Base-by-base conservation (phyloP, 2,888 invertebrate genomes). In the Pantelozetes paolii region DNA sequence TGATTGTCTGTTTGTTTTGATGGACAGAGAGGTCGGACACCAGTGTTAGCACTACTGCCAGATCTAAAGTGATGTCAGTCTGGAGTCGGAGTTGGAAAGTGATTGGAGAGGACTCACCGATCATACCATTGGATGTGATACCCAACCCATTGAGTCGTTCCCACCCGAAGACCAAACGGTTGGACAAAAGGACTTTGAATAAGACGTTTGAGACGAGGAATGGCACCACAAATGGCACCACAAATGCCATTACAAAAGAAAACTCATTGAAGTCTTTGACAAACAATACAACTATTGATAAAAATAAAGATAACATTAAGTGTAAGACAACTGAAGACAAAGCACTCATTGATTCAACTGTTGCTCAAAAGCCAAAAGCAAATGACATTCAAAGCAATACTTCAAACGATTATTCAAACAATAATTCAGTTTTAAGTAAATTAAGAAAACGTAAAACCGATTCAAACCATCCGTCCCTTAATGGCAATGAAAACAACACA, bases 361-460 rank as follows among this genome's bases (percentile, higher is more conserved):
- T 15, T 15, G 57, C 2, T 28, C 15, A 13, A 2, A 28, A 28
- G 13, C 6, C 28, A 28, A 1, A 57, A 57, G 1, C 3, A 5
- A 23, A n/a, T 13, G 30, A 57, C 30, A 11, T 11, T 15, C 9
- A 57, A 1, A 13, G 28, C 13, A 57, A 30, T 57, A 50, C 50
- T 50, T 23, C 15, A 57, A 13, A 18, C 15, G 15, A 57, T 20
- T 20, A 48, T 3, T n/a, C 20, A 18, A n/a, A n/a, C 2, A 48
- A 48, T 9, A 48, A 57, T 57, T 28, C 57, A 57, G 28, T 57
- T 13, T 57, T 30, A 28, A 57, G 30, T 57, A 57, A 57, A 57
- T 18, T 57, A 57, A 20, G 57, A 57, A 57, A 57, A 57, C 57
- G 57, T 30, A 57, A 57, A 57, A 57, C 11, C 15, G 30, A 30